Evolutionary conservation across 92 coral and sea anemone species (phyloP), one percentile per base, ranked within the genome.

Genomic region (Epizoanthus rinbou): DNA sequence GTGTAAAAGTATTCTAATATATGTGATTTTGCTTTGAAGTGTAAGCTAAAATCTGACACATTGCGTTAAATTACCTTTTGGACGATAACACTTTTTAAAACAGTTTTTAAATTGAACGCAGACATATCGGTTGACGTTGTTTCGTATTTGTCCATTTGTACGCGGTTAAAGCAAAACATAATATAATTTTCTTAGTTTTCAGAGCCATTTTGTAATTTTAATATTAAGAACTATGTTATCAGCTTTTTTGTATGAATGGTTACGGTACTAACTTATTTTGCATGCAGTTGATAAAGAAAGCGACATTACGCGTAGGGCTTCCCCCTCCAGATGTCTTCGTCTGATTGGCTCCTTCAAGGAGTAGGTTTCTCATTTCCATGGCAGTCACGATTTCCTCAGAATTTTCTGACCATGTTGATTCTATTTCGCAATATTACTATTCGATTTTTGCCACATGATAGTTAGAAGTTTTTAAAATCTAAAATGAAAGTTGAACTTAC

Each of bases 271-370:
- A 24, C 58, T 1, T 67, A 19, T 23, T 8, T 39, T 11, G n/a
- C 19, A 28, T 15, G 41, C 14, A 65, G 28, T 65, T 22, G 14
- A 28, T 65, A 37, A 58, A 52, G 18, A 39, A 59, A 76, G 66
- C 54, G 16, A 19, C 31, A 17, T 23, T 31, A 62, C 59, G 82
- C 82, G 82, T 60, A 69, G 82, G 52, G 63, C 82, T 74, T 35
- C 71, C 80, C 71, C 66, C 76, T 70, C 80, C 88, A 88, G 87
- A 84, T 88, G 88, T 80, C 64, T 16, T 9, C 53, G 8, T 85
- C 25, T 88, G 88, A 84, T 88, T 88, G 91, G 88, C 74, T 85
- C 47, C 8, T 68, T 64, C 53, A 52, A 15, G 31, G 86, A 45
- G 57, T 54, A 45, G 72, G 70, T 79, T 83, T 85, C 64, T 50